Percentiles rank a stretch among this genome's conserved stretches.
Conservation (phyloP, 2,113 vertebrate species). For the Mustelus asterias region DNA sequence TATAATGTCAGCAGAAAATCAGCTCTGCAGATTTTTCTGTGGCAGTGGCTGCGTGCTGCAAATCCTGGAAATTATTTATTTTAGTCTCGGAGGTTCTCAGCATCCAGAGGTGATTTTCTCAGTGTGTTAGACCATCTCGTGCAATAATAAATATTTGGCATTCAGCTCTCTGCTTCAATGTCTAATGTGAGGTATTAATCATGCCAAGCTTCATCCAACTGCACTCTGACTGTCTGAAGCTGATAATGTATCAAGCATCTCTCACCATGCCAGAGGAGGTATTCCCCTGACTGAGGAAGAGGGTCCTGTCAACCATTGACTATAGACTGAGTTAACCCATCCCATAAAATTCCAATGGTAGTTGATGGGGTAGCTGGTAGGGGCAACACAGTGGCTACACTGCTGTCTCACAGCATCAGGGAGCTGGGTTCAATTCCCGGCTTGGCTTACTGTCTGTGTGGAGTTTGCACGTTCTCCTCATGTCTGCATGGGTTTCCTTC, state of each 20-base stretch:
- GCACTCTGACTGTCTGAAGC: background rate
- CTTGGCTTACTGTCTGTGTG: too few species aligned
- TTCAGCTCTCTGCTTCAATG: background rate
- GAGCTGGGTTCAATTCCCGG: too few species aligned
- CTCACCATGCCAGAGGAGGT: background rate
- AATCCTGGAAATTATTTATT: background rate
- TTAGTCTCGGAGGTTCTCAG: background rate
- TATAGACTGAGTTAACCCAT: background rate
- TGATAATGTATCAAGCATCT: background rate
- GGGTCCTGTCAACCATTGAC: background rate
- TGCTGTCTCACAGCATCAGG: too few species aligned
- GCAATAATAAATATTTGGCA: background rate
- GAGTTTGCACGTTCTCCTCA: too few species aligned
- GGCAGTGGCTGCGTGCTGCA: background rate
- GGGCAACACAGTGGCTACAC: too few species aligned
- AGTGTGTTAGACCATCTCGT: background rate
- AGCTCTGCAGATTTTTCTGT: background rate
- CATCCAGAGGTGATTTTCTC: background rate
- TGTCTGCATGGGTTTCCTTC: too few species aligned
- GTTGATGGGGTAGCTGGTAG: background rate
- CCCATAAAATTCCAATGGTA: background rate
- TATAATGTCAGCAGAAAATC: background rate
- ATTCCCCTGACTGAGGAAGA: background rate
- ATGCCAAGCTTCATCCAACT: background rate
- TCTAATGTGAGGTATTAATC: background rate